Evolutionary conservation across 1,140 invertebrate genomes (phyloP), one percentile per base, ranked within the genome.

Genomic region (Octopus bimaculoides): DNA sequence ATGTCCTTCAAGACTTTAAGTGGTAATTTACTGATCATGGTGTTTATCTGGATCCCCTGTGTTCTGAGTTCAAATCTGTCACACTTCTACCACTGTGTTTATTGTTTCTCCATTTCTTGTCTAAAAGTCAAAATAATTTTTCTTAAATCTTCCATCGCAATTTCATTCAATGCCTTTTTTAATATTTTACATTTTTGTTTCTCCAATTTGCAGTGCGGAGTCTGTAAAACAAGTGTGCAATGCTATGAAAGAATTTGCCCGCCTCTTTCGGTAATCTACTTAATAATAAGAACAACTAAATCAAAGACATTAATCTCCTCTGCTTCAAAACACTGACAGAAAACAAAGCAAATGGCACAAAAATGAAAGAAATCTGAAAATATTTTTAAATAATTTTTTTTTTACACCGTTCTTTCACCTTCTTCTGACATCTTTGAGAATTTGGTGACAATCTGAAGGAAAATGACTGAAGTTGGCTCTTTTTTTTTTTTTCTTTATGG

Each of bases 181-280:
- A 9, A 74, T 61, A 8, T 4, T 76, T 77, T 5, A 81, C 80
- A 53, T 41, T 74, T 56, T 80, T 78, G 52, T 75, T 75, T 77
- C 78, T 78, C 90, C 87, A 78, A 84, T 82, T 93, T 93, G 41
- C 89, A 95, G 94, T 83, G 92, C 93, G 66, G 92, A 94, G 73
- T 92, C 93, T 83, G 88, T 93, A 77, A 95, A 95, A 89, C 91
- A 92, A 54, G 92, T 96, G 74, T 93, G 92, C 10, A 90, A 93
- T 83, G 92, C 93, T 41, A 86, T 96, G 78, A 92, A 94, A 89
- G 93, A 94, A 83, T 95, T 96, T 87, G 93, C 93, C 54, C 92
- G 94, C 82, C 91, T 95, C 52, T 96, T 94, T 89, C 93, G 94
- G 91, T 96, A 79, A 83, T 78, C 61, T n/a, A 66, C 26, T 41